phyloP scores from a whole-genome alignment of 2,113 vertebrate species.

The Neodon shergylaensis region DNA sequence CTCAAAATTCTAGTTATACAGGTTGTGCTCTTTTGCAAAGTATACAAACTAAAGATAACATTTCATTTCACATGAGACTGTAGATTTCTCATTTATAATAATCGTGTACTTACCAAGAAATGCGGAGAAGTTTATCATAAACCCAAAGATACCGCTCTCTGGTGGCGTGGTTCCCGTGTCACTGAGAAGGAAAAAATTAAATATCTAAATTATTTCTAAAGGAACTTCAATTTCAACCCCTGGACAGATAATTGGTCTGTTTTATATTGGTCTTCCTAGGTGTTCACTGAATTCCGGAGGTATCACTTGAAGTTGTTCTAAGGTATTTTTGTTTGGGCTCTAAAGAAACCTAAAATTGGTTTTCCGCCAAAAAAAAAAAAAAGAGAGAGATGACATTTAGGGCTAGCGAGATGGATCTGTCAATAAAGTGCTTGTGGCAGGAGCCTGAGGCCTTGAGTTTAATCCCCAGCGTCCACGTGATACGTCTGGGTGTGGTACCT shows the following conservation, averaged over 20 bases:
- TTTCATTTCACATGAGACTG: background rate
- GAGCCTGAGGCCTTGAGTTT: background rate
- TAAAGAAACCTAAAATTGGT: conserved; percentile 23
- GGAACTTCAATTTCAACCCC: background rate
- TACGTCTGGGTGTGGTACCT: background rate
- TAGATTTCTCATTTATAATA: background rate
- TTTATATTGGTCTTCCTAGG: background rate
- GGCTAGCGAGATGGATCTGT: background rate
- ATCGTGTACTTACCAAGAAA: conserved; percentile 90
- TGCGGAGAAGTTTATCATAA: conserved; percentile 95
- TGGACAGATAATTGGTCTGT: background rate
- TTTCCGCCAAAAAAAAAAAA: background rate
- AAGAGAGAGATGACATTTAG: background rate
- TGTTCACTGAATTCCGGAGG: conserved; percentile 5
- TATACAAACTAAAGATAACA: background rate
- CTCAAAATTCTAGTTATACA: background rate
- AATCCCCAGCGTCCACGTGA: background rate
- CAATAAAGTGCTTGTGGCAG: background rate
- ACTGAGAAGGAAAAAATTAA: conserved; percentile 82
- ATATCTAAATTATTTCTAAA: background rate
- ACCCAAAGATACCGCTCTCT: conserved; percentile 95
- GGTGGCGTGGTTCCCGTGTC: conserved; percentile 93
- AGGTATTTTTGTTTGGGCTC: conserved; percentile 24
- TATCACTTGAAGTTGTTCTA: background rate
- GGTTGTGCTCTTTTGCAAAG: background rate